Evolutionary conservation across 2,113 vertebrate genomes (phyloP).

Genomic region (Ovis aries): DNA sequence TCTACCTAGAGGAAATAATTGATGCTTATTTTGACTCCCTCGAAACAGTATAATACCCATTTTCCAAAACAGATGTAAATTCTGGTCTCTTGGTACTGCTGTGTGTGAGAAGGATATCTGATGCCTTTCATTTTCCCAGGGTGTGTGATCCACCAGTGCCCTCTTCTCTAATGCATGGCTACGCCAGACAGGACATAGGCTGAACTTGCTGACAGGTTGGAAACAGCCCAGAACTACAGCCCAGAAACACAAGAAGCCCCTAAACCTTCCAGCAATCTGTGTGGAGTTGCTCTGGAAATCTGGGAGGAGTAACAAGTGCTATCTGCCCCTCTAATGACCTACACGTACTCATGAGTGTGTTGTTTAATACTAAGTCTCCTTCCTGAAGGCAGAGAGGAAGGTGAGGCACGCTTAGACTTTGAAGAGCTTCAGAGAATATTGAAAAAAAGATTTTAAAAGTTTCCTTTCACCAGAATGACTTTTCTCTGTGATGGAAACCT

Average conservation of each 20-base stretch:
- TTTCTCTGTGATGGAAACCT: constrained; percentile 28
- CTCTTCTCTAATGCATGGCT: neutral
- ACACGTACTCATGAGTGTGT: constrained; percentile 55
- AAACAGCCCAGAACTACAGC: neutral
- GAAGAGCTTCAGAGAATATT: neutral
- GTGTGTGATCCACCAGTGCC: neutral
- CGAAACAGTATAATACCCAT: neutral
- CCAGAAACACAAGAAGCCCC: neutral
- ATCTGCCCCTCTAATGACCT: constrained; percentile 57
- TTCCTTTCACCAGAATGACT: constrained; percentile 35
- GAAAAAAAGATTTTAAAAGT: neutral
- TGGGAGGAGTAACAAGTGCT: constrained; percentile 37
- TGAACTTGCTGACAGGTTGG: neutral
- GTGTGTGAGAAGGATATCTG: neutral
- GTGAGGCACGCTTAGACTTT: constrained; percentile 33
- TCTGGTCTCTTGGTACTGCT: neutral
- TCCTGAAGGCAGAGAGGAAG: constrained; percentile 49
- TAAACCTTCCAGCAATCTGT: neutral
- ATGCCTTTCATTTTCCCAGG: neutral
- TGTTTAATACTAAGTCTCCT: constrained; percentile 61
- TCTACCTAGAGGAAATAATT: neutral
- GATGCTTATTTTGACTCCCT: neutral
- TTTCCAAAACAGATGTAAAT: neutral
- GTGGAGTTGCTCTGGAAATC: constrained; percentile 48
- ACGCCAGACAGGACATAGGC: neutral